These are phyloP conservation scores for Borostomias antarcticus DNA, from an alignment of 2,797 vertebrate species.

Conservation along the genomic window DNA sequence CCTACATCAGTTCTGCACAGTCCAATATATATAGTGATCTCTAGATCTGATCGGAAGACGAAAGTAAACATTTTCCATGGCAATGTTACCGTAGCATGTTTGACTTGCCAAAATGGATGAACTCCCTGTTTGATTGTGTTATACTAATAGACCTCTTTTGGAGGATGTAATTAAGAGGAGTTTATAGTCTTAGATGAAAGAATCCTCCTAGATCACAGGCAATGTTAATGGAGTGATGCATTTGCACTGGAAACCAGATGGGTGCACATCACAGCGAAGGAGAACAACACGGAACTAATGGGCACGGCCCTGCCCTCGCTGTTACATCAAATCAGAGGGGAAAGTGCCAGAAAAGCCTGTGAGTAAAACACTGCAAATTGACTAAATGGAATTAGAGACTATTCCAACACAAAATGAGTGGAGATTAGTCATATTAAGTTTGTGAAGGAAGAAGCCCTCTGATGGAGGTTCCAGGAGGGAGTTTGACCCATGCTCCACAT, in stretches of 20 bases:
- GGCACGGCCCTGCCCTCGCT: too few species aligned
- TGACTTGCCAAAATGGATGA: slow-evolving; percentile 69
- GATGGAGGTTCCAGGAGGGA: neutral
- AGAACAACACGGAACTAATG: too few species aligned
- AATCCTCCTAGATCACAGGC: slow-evolving; percentile 80
- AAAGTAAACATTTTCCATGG: slow-evolving; percentile 65
- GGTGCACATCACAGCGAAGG: slow-evolving; percentile 68
- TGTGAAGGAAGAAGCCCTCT: neutral
- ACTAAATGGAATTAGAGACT: too few species aligned
- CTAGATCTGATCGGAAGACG: slow-evolving; percentile 55
- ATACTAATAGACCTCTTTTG: slow-evolving; percentile 74
- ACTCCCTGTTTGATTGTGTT: slow-evolving; percentile 75
- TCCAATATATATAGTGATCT: slow-evolving; percentile 40
- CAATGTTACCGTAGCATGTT: slow-evolving; percentile 60
- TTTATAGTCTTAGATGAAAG: slow-evolving; percentile 86
- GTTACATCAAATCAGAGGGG: too few species aligned
- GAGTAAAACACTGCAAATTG: slow-evolving; percentile 25
- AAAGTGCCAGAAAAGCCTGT: too few species aligned
- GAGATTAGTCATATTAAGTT: slow-evolving; percentile 24
- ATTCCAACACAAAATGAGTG: slow-evolving; percentile 10
- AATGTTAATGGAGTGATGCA: slow-evolving; percentile 80
- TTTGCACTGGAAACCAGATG: slow-evolving; percentile 82
- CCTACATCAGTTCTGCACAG: neutral
- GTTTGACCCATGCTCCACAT: neutral
- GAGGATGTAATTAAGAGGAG: slow-evolving; percentile 82